Evolutionary conservation across 1,140 invertebrate genomes (phyloP).

Genomic region (Druon quercuslanigerum): DNA sequence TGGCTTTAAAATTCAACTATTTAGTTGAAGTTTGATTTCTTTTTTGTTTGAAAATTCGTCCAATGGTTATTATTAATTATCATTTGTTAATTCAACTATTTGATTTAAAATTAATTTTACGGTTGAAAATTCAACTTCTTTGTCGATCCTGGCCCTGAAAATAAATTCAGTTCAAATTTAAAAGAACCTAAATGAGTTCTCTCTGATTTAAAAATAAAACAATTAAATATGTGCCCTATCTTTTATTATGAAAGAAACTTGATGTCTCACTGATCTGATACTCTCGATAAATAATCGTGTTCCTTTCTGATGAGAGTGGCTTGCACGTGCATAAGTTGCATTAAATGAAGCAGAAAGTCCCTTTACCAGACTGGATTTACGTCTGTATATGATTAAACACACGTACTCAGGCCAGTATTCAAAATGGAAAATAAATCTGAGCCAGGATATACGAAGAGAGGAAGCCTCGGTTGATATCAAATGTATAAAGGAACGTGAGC

Average conservation of each 20-base stretch:
- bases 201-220: not conserved
- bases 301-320: not conserved
- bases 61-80: too few species aligned
- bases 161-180: too few species aligned
- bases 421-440: not conserved
- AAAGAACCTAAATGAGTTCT: not conserved
- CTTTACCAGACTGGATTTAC: not conserved
- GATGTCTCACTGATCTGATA: constrained; percentile 9
- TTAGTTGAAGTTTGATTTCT: too few species aligned
- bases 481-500: constrained; percentile 1
- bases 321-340: constrained; percentile 16
- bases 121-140: too few species aligned
- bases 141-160: too few species aligned
- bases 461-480: constrained; percentile 53
- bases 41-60: too few species aligned
- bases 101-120: too few species aligned
- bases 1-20: too few species aligned
- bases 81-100: too few species aligned
- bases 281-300: constrained; percentile 1
- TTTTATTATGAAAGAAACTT: not conserved
- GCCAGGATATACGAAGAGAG: constrained; percentile 52
- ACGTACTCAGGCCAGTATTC: not conserved
- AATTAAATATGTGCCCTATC: not conserved
- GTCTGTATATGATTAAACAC: not conserved
- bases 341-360: constrained; percentile 1